Evolutionary conservation across 2,888 invertebrate species (phyloP).

Genomic region (Drosophila acutilabella): DNA sequence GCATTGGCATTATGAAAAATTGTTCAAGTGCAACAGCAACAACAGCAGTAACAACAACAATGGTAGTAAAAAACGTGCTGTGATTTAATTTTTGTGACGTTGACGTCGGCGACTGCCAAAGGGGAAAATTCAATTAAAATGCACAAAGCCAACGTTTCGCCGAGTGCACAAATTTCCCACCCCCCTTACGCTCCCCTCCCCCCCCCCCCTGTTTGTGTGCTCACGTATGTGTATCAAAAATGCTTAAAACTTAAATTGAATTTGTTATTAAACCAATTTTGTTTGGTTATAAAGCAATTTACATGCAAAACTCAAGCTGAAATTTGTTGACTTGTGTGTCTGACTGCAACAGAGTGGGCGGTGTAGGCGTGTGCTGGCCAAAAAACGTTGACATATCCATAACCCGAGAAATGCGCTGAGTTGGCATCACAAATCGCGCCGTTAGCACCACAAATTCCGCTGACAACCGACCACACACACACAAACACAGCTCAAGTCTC

Average conservation of each 20-base stretch:
- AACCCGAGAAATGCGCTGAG: constrained; percentile 46
- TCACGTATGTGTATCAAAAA: constrained; percentile 68
- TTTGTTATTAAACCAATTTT: constrained; percentile 74
- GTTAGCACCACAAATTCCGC: constrained; percentile 30
- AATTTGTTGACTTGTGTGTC: not conserved
- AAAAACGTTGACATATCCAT: constrained; percentile 56
- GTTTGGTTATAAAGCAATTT: constrained; percentile 60
- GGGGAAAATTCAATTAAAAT: constrained; percentile 75
- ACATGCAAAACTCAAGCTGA: constrained; percentile 45
- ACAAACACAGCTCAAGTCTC: constrained; percentile 27
- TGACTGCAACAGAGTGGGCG: constrained; percentile 10
- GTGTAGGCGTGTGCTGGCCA: not conserved
- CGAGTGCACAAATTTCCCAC: constrained; percentile 42
- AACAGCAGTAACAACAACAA: constrained; percentile 32
- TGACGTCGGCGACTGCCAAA: constrained; percentile 38
- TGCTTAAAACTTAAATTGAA: constrained; percentile 72
- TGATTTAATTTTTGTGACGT: constrained; percentile 76
- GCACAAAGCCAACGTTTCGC: constrained; percentile 74
- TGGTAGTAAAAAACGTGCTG: constrained; percentile 58
- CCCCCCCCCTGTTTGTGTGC: constrained; percentile 33
- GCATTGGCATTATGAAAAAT: constrained; percentile 68
- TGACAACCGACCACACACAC: constrained; percentile 1
- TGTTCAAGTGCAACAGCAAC: constrained; percentile 70
- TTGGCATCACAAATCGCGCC: constrained; percentile 60
- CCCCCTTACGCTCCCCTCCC: constrained; percentile 3